Percentiles rank a stretch among this genome's conserved stretches.
Conservation (phyloP, 2,797 vertebrate genomes). For the Percopsis omiscomaycus region DNA sequence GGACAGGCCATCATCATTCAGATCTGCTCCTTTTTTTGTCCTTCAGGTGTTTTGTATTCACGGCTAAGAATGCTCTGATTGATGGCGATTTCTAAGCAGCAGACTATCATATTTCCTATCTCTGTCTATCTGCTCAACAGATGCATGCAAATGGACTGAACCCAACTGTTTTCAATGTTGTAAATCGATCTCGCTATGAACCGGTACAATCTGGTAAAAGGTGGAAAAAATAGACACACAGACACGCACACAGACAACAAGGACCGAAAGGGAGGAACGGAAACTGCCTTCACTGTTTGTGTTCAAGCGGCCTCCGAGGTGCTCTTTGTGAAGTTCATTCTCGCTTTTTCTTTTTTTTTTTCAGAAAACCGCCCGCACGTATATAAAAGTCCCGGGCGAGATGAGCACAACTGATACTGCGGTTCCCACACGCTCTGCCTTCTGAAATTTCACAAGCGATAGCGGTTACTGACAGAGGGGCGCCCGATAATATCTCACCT, state of each 20-base stretch:
- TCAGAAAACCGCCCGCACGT: slow-evolving; percentile 66
- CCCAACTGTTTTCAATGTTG: slow-evolving; percentile 40
- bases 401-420: slow-evolving; percentile 73
- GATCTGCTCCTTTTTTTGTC: slow-evolving; percentile 44
- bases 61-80: slow-evolving; percentile 51
- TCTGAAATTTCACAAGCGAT: slow-evolving; percentile 81
- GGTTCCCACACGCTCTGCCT: slow-evolving; percentile 75
- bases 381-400: slow-evolving; percentile 72
- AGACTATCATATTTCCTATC: slow-evolving; percentile 46
- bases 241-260: slow-evolving; percentile 28
- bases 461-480: slow-evolving; percentile 72
- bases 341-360: slow-evolving; percentile 47
- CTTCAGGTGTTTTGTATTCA: slow-evolving; percentile 59
- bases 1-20: slow-evolving; percentile 42
- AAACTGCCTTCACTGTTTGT: slow-evolving; percentile 76
- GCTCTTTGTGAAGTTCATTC: slow-evolving; percentile 73
- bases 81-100: slow-evolving; percentile 60
- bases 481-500: slow-evolving; percentile 75
- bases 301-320: slow-evolving; percentile 63
- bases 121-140: slow-evolving; percentile 40
- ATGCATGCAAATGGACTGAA: slow-evolving; percentile 46
- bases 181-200: slow-evolving; percentile 59
- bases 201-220: slow-evolving; percentile 30
- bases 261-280: slow-evolving; percentile 25
- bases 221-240: slow-evolving; percentile 44